These are phyloP conservation scores for Tillus elongatus DNA, from an alignment of 2,888 invertebrate genomes.

Conservation along the genomic window DNA sequence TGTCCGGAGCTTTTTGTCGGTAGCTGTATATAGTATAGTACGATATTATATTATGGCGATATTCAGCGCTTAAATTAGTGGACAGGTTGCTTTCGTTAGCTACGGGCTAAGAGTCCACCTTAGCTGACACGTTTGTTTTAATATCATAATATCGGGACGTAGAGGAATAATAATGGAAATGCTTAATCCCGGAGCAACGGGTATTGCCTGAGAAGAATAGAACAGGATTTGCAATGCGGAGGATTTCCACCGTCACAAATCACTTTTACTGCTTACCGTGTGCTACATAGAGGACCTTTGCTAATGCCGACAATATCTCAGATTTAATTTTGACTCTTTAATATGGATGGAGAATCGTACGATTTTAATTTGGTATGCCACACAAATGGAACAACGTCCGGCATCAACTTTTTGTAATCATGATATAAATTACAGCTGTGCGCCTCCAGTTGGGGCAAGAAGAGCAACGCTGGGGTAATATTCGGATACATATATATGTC, in stretches of 20 bases:
- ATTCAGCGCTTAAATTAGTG: no score
- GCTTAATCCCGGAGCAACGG: constrained; percentile 32
- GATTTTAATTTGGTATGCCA: no score
- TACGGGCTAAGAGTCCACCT: constrained; percentile 22
- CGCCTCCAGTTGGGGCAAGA: no score
- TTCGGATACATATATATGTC: no score
- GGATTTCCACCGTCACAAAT: constrained; percentile 42
- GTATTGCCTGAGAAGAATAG: constrained; percentile 35
- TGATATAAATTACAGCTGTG: no score
- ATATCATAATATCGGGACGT: constrained; percentile 35
- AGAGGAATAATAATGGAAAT: constrained; percentile 40
- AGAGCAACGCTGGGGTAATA: no score
- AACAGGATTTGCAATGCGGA: constrained; percentile 42
- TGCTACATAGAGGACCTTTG: constrained; percentile 27
- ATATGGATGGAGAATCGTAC: not conserved
- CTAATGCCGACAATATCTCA: constrained; percentile 36
- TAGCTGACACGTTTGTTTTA: constrained; percentile 32
- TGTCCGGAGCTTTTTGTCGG: no score
- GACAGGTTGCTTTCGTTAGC: not conserved
- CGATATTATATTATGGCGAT: no score
- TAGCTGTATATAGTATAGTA: no score
- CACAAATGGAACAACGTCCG: no score
- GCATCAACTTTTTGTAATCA: no score
- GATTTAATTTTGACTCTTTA: constrained; percentile 37
- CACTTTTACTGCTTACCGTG: constrained; percentile 41